Evolutionary conservation across 2,113 vertebrate species (phyloP).

Genomic region (Tretioscincus oriximinensis): DNA sequence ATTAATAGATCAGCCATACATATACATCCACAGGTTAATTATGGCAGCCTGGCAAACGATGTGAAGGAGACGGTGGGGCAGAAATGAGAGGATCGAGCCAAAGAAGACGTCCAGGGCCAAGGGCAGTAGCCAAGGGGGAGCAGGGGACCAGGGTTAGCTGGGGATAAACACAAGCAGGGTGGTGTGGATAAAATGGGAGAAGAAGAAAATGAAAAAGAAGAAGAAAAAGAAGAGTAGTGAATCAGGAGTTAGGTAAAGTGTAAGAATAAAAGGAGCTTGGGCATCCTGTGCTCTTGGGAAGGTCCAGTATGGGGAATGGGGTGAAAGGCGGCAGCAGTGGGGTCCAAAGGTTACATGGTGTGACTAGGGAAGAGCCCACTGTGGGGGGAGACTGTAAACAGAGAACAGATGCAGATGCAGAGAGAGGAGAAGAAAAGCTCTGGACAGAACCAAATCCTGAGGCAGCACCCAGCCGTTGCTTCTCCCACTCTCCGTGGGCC

Average conservation of each 20-base stretch:
- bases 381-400: neutral
- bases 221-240: neutral
- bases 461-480: too few species aligned
- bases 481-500: neutral
- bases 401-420: neutral
- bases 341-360: too few species aligned
- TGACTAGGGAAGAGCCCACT: too few species aligned
- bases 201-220: neutral
- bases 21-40: too few species aligned
- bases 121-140: neutral
- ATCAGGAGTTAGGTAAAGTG: too few species aligned
- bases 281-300: too few species aligned
- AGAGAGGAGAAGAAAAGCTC: neutral
- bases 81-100: rapidly evolving
- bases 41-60: too few species aligned
- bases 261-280: neutral
- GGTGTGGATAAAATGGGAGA: neutral
- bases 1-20: too few species aligned
- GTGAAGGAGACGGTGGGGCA: too few species aligned
- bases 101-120: neutral
- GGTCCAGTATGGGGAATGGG: neutral
- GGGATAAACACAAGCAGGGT: conserved; percentile 11
- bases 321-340: neutral
- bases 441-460: neutral
- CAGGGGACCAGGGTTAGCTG: neutral